A percentile compares a stretch with the other conserved stretches of the same genome.
Conservation (phyloP, 2,113 vertebrate species). For the Circaetus cinerascens region DNA sequence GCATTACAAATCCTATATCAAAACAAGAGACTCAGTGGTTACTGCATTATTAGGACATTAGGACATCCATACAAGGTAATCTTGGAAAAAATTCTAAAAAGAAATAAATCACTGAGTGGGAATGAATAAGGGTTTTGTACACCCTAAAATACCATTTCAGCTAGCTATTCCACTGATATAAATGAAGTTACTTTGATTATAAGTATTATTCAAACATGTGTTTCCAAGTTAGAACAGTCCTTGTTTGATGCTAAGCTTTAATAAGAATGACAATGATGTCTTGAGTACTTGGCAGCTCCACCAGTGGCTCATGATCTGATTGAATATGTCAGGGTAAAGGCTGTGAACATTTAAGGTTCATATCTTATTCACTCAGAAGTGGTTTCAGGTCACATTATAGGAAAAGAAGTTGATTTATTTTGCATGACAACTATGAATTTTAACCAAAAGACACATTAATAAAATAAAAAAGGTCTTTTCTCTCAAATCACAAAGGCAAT, state of each 20-base stretch:
- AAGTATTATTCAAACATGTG: constrained; percentile 74
- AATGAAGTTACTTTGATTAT: constrained; percentile 82
- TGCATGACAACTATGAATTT: constrained; percentile 82
- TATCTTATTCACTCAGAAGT: constrained; percentile 77
- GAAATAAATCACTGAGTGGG: not conserved
- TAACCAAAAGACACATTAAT: constrained; percentile 76
- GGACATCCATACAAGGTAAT: not conserved
- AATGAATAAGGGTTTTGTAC: not conserved
- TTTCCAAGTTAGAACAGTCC: constrained; percentile 17
- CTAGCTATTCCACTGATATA: constrained; percentile 65
- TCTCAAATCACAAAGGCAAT: not conserved
- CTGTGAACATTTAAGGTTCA: constrained; percentile 78
- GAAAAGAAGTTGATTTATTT: constrained; percentile 81
- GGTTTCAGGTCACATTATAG: constrained; percentile 68
- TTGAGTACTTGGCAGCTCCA: not conserved
- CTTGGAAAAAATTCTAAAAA: not conserved
- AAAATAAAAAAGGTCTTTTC: constrained; percentile 46
- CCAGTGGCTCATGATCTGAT: constrained; percentile 73
- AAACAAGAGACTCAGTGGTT: not conserved
- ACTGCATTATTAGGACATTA: not conserved
- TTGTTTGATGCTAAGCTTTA: constrained; percentile 41
- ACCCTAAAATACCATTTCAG: not conserved
- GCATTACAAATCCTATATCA: not conserved
- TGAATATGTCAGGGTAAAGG: constrained; percentile 75
- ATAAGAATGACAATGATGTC: not conserved